Percentiles rank a stretch among this genome's conserved stretches.
Conservation (phyloP, 1,140 invertebrate genomes). For the Micrasema minimum region DNA sequence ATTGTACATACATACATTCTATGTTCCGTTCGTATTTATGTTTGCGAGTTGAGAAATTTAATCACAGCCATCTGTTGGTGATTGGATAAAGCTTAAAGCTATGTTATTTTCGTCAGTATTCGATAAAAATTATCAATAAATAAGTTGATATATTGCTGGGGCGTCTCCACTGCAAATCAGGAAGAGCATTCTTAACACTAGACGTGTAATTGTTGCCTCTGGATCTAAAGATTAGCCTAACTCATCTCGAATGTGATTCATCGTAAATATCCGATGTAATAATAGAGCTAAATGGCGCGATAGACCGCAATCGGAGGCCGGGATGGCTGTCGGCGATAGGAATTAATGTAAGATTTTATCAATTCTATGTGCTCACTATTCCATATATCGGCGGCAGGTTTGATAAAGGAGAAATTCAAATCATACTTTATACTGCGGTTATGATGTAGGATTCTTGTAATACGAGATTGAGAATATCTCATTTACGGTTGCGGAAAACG, state of each 20-base stretch:
- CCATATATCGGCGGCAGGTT: neutral
- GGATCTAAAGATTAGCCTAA: neutral
- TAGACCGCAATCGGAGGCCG: constrained; percentile 1
- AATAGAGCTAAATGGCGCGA: constrained; percentile 9
- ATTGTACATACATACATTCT: no score
- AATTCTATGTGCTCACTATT: neutral
- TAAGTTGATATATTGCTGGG: neutral
- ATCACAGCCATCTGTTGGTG: no score
- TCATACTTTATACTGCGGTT: no score
- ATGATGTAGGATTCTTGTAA: neutral
- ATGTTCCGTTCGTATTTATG: no score
- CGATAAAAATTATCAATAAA: no score
- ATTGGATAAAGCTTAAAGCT: no score
- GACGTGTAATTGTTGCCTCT: constrained; percentile 9
- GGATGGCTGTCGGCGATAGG: constrained; percentile 2
- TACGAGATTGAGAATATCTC: neutral
- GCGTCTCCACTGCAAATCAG: constrained; percentile 14
- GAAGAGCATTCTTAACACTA: constrained; percentile 24
- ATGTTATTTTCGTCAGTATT: no score
- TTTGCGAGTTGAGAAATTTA: no score
- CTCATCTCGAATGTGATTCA: neutral
- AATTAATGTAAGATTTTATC: constrained; percentile 11
- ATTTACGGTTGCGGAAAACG: no score
- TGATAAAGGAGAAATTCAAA: neutral
- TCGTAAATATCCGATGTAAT: constrained; percentile 11